Evolutionary conservation across 2,797 vertebrate species (phyloP), one percentile per base, ranked within the genome.

Genomic region (Sebastes kiyomatsui): DNA sequence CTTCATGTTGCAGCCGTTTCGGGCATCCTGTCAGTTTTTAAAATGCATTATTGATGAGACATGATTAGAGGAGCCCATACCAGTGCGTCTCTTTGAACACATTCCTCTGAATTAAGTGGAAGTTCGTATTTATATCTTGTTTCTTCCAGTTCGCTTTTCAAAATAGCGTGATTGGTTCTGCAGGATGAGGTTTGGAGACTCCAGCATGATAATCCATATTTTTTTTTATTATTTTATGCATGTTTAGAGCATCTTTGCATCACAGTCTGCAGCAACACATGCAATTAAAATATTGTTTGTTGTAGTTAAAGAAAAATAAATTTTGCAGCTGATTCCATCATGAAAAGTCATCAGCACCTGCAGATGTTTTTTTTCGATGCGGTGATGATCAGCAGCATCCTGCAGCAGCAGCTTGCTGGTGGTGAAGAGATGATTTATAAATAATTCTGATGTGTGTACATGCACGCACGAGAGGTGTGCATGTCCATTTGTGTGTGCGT

Each of bases 21-120:
- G 91, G 91, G 92, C 94, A 94, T 95, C 94, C 94, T 94, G 94
- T 95, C 95, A 95, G 94, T 33, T 92, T 91, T 79, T 74, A 65
- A 81, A 82, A 91, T 95, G 84, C 91, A 95, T 96, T 95, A 96
- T 96, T 94, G 89, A 96, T 95, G 91, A 92, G 90, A 93, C 91
- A 90, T 94, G 95, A 96, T 95, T 94, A 93, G 92, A 93, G 85
- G 6, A 92, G 93, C 91, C 89, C 93, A 80, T 87, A 86, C 25
- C 84, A 62, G 74, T 77, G 89, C 87, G 83, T 92, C 92, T 92
- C 95, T 95, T 95, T 95, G 92, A 95, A 95, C 92, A 94, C 67
- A 93, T 90, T 93, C 80, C 87, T 93, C 92, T 90, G 90, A 94
- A 93, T 94, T 93, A 94, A 95, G 91, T 93, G 88, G 84, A 94